Base-by-base conservation (phyloP, 92 coral and sea anemone species). In the Paragorgia papillata region DNA sequence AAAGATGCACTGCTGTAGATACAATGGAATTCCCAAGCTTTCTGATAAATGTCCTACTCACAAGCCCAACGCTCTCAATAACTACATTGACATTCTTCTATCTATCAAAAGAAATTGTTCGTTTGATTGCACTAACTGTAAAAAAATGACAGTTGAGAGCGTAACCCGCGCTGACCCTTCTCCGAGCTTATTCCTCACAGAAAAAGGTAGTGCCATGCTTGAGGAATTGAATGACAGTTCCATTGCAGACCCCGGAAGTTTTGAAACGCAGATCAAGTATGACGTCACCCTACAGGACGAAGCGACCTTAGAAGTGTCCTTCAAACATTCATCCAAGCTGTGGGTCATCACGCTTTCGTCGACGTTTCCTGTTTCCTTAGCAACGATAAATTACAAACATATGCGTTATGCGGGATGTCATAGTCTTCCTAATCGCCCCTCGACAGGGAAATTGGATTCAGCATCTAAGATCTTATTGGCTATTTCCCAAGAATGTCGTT, bases 21-120 rank as follows among this genome's bases (percentile, higher is more conserved):
- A 8, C 18, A 15, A 69, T 21, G 26, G 14, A 6, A 6, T 13
- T 1, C 9, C 14, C 37, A 25, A 46, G 18, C n/a, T n/a, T n/a
- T n/a, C n/a, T n/a, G n/a, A n/a, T n/a, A n/a, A n/a, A n/a, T n/a
- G n/a, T n/a, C n/a, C n/a, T n/a, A n/a, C n/a, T n/a, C n/a, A n/a
- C n/a, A 19, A 8, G 7, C 12, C 40, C 18, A 49, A 71, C 3
- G 3, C 12, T 13, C 33, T 56, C 5, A 56, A 56, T 56, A 56
- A 56, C 62, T 17, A 56, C 62, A 28, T 56, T 22, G 17, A 56
- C 30, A 56, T 56, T 22, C 62, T 56, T 22, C 62, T 56, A 1
- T 13, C 17, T 7, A 14, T 56, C 10, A 8, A 14, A 56, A 22
- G 15, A 17, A 22, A 17, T 3, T 56, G 30, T 56, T 22, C 13